Base-by-base conservation (phyloP, 2,113 vertebrate genomes). In the Hydrolagus affinis region DNA sequence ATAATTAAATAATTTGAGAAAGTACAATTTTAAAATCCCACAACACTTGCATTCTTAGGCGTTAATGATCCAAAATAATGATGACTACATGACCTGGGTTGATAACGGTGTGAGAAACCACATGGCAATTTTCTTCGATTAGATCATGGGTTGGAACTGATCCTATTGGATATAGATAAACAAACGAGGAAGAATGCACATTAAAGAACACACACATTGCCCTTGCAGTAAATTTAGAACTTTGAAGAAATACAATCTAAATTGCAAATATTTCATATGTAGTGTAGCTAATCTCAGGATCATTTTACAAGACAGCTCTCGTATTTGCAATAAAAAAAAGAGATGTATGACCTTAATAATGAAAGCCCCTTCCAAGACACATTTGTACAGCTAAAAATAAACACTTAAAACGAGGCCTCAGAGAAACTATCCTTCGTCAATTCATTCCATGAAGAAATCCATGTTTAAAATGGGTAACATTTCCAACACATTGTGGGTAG, bases 321-420 rank as follows among this genome's bases (percentile, higher is more conserved):
- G 57, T 80, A 80, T 83, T 83, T 32, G 44, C 44, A 44, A 44
- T 44, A 44, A 44, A 44, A 44, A 44, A 44, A 44, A 44, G 6
- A 44, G 44, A 44, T 44, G 44, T 44, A 68, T 8, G 25, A 17
- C 23, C 78, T 83, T 66, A 68, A 83, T 66, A 83, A 83, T 83
- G 28, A 62, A 83, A 83, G 10, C 17, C 28, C 21, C 60, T 83
- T 83, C 23, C 14, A 59, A 23, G 56, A 60, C n/a, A 1, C 28
- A 44, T 80, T 60, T 12, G 23, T 32, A 19, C 11, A 64, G 62
- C 60, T 66, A 25, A 64, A 64, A 62, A 64, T 44, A 75, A 62
- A 64, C 9, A 28, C 78, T 30, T 32, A 21, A 83, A 83, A 14
- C 66, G 23, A 68, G 62, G 62, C 62, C 25, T 83, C 62, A 9